Percentiles rank a stretch among this genome's conserved stretches.
phyloP scores from a whole-genome alignment of 2,888 invertebrate genomes.

The Ethmia dodecea region DNA sequence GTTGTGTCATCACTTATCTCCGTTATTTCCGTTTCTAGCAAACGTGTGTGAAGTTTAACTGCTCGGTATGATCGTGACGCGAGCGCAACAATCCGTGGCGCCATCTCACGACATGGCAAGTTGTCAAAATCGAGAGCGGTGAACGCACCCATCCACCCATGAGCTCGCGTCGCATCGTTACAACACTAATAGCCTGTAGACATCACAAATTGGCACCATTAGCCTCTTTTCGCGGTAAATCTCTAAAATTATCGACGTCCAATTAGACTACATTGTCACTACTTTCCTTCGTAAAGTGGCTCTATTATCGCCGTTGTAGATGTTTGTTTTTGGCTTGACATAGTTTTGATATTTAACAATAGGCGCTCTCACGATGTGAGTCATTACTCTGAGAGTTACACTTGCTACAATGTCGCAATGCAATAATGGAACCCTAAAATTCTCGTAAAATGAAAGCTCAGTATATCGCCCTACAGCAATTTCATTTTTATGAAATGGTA shows the following conservation, averaged over 20 bases:
- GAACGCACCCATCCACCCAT: conserved; percentile 32
- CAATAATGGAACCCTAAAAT: conserved; percentile 39
- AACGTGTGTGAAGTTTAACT: neutral
- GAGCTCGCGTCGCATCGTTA: conserved; percentile 17
- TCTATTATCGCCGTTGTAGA: conserved; percentile 13
- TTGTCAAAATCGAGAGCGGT: conserved; percentile 49
- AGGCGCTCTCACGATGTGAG: conserved; percentile 16
- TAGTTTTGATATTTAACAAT: conserved; percentile 31
- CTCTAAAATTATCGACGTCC: conserved; percentile 38
- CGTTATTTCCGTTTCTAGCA: too few species aligned
- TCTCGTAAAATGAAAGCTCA: conserved; percentile 48
- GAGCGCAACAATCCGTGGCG: conserved; percentile 39
- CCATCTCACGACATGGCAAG: conserved; percentile 55
- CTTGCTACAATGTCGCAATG: conserved; percentile 19
- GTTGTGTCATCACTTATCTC: too few species aligned
- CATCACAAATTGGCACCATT: conserved; percentile 51
- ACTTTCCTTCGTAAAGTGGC: conserved; percentile 21
- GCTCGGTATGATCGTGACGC: conserved; percentile 36
- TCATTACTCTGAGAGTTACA: conserved; percentile 12
- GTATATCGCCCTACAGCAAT: conserved; percentile 62
- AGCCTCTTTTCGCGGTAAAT: conserved; percentile 41
- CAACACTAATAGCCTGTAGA: conserved; percentile 32
- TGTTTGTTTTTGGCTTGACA: conserved; percentile 29
- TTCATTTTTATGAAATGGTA: conserved; percentile 71
- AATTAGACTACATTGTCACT: conserved; percentile 39